Evolutionary conservation across 2,113 vertebrate species (phyloP).

Genomic region (Eidolon helvum): DNA sequence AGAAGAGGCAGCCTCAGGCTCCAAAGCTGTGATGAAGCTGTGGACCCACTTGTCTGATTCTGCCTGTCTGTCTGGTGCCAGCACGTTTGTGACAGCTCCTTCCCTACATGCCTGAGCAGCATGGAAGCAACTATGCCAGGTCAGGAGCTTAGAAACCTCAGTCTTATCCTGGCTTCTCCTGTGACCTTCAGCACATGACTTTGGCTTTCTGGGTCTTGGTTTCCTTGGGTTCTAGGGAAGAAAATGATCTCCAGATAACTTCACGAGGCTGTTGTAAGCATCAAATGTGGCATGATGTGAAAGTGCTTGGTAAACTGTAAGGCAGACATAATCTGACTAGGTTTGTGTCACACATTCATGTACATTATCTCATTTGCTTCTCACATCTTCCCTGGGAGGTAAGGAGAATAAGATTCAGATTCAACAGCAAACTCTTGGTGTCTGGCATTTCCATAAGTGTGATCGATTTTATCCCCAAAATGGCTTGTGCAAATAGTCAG

Average conservation of each 20-base stretch:
- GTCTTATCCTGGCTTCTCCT: not conserved
- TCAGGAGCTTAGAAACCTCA: not conserved
- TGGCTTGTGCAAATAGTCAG: constrained; percentile 70
- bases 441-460: constrained; percentile 70
- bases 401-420: constrained; percentile 38
- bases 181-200: not conserved
- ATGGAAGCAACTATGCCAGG: not conserved
- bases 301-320: constrained; percentile 72
- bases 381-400: constrained; percentile 69
- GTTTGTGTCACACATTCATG: constrained; percentile 73
- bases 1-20: not conserved
- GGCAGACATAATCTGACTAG: constrained; percentile 57
- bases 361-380: constrained; percentile 73
- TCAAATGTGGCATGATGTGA: constrained; percentile 10
- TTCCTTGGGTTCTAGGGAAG: constrained; percentile 11
- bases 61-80: not conserved
- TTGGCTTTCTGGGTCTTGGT: not conserved
- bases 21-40: not conserved
- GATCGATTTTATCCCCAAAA: constrained; percentile 54
- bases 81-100: not conserved
- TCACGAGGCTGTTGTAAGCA: not conserved
- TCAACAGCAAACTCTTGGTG: constrained; percentile 52
- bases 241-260: not conserved
- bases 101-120: not conserved
- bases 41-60: not conserved